Percentiles rank a stretch among this genome's conserved stretches.
phyloP scores from a whole-genome alignment of 2,113 vertebrate species.

The Eulemur macaco region DNA sequence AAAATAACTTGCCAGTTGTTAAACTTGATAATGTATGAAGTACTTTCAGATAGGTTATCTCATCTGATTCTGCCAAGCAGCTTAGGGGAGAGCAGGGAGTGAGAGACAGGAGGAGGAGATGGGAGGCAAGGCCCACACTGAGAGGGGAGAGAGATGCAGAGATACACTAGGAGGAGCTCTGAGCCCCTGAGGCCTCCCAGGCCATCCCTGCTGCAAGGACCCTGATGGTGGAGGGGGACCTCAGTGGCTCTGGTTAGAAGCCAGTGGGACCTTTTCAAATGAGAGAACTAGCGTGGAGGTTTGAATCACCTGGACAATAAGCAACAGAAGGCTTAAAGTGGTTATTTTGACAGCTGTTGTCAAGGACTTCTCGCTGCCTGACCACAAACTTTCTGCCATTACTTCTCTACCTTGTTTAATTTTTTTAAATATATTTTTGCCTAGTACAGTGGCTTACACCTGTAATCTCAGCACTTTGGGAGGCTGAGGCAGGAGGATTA shows the following conservation, averaged over 20 bases:
- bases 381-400: not conserved
- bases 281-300: not conserved
- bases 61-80: not conserved
- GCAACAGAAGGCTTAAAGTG: not conserved
- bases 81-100: not conserved
- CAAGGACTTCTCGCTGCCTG: not conserved
- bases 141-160: not conserved
- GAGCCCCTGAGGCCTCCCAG: not conserved
- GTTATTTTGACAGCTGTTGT: not conserved
- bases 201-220: fast-evolving
- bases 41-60: not conserved
- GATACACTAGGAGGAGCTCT: too few species aligned
- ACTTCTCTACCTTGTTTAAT: not conserved
- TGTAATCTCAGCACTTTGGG: too few species aligned
- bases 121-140: not conserved
- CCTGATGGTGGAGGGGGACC: not conserved
- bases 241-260: not conserved
- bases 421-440: not conserved
- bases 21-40: not conserved
- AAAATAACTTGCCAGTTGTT: not conserved
- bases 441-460: too few species aligned
- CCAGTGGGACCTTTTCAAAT: not conserved
- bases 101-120: not conserved
- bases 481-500: too few species aligned
- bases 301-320: not conserved